Conservation (phyloP, 2,797 vertebrate species). For the Parauchenoglanis ngamensis region DNA sequence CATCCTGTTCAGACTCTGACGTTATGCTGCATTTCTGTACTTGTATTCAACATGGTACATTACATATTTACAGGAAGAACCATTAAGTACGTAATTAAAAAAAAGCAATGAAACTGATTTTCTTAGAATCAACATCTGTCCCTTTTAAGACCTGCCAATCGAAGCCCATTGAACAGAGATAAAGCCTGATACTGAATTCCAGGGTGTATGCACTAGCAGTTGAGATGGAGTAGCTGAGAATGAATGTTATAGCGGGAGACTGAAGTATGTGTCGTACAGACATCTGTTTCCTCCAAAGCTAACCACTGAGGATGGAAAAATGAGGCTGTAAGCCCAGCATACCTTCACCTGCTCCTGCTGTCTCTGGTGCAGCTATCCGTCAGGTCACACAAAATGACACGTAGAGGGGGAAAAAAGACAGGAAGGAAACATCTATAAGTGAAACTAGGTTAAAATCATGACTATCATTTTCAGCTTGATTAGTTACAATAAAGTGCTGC, state of each 20-base stretch:
- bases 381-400: not conserved
- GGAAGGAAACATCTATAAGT: not conserved
- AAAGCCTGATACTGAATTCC: conserved; percentile 5
- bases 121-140: conserved; percentile 3
- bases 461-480: not conserved
- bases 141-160: conserved; percentile 23
- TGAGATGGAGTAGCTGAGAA: conserved; percentile 34
- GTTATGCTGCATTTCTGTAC: conserved; percentile 3
- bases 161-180: not conserved
- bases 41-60: conserved; percentile 1
- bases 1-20: conserved; percentile 5
- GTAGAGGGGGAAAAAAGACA: conserved; percentile 15
- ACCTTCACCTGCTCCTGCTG: conserved; percentile 54
- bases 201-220: conserved; percentile 18
- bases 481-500: not conserved
- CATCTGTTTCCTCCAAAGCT: conserved; percentile 32
- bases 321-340: conserved; percentile 37
- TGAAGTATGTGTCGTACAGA: conserved; percentile 15
- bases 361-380: conserved; percentile 21
- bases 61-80: not conserved
- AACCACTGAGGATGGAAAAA: conserved; percentile 22
- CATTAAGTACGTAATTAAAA: conserved; percentile 23
- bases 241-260: conserved; percentile 13
- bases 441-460: not conserved
- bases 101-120: conserved; percentile 31